Percentiles rank a stretch among this genome's conserved stretches.
Evolutionary conservation across 1,140 invertebrate species (phyloP).

Genomic region (Mesaphorura yosii): DNA sequence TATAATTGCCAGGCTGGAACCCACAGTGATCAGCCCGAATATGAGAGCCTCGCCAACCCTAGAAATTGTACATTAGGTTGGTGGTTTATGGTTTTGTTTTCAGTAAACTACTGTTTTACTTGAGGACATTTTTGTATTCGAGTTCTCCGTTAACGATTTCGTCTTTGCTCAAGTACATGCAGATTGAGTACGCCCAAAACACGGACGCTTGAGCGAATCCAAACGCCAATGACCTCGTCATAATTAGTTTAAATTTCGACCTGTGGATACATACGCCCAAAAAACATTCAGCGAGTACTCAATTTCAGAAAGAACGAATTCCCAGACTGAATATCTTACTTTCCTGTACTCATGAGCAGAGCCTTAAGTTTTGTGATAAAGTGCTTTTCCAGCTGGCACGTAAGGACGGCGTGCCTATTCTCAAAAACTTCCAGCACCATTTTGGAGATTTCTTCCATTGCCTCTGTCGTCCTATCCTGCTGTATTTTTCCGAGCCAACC

Average conservation of each 20-base stretch:
- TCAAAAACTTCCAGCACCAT: conserved; percentile 6
- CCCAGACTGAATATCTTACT: no score
- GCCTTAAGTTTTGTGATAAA: background rate
- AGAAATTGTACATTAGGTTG: background rate
- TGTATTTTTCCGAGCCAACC: conserved; percentile 7
- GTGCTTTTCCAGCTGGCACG: background rate
- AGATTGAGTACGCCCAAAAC: background rate
- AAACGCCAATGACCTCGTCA: background rate
- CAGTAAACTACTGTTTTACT: conserved; percentile 72
- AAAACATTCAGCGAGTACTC: no score
- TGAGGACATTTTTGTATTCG: conserved; percentile 52
- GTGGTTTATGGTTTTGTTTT: conserved; percentile 45
- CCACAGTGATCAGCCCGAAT: conserved; percentile 1
- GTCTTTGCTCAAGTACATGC: conserved; percentile 78
- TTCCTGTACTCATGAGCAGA: background rate
- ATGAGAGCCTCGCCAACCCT: conserved; percentile 10
- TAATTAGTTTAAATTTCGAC: background rate
- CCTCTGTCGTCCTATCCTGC: background rate
- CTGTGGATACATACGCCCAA: no score
- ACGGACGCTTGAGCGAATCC: background rate
- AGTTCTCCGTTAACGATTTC: conserved; percentile 60
- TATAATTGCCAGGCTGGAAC: conserved; percentile 3
- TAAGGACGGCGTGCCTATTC: conserved; percentile 3
- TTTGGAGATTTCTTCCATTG: background rate
- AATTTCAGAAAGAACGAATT: no score